Percentiles rank a stretch among this genome's conserved stretches.
Evolutionary conservation across 2,797 vertebrate genomes (phyloP).

Genomic region (Enteromius paludinosus): DNA sequence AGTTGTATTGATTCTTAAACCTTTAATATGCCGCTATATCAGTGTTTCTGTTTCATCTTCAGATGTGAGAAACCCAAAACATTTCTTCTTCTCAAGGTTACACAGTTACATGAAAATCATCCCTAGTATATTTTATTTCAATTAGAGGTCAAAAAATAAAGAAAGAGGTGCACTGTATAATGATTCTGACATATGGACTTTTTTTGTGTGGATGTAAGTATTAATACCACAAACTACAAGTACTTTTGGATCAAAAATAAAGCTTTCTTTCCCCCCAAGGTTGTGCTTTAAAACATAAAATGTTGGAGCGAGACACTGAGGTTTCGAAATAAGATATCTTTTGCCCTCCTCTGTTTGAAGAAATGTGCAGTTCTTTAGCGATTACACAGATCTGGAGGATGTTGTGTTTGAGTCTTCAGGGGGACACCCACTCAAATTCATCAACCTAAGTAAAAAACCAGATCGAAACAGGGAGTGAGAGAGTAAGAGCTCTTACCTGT

Average conservation of each 20-base stretch:
- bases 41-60: neutral
- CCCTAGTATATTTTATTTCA: neutral
- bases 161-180: neutral
- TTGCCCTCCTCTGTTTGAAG: constrained; percentile 62
- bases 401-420: constrained; percentile 74
- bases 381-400: constrained; percentile 75
- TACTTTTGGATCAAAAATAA: constrained; percentile 21
- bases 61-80: neutral
- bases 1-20: neutral
- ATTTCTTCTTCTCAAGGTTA: neutral
- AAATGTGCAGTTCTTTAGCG: constrained; percentile 63
- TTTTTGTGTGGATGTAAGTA: neutral
- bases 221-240: constrained; percentile 29
- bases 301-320: neutral
- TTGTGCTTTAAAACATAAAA: constrained; percentile 19
- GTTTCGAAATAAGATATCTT: constrained; percentile 29
- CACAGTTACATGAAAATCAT: neutral
- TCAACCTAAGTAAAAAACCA: constrained; percentile 76
- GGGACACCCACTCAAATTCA: constrained; percentile 79
- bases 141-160: constrained; percentile 7
- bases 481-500: constrained; percentile 14
- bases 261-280: constrained; percentile 22
- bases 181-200: constrained; percentile 8
- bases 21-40: neutral
- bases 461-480: constrained; percentile 58